phyloP scores from a whole-genome alignment of 2,888 invertebrate genomes.

The Atethmia centrago region DNA sequence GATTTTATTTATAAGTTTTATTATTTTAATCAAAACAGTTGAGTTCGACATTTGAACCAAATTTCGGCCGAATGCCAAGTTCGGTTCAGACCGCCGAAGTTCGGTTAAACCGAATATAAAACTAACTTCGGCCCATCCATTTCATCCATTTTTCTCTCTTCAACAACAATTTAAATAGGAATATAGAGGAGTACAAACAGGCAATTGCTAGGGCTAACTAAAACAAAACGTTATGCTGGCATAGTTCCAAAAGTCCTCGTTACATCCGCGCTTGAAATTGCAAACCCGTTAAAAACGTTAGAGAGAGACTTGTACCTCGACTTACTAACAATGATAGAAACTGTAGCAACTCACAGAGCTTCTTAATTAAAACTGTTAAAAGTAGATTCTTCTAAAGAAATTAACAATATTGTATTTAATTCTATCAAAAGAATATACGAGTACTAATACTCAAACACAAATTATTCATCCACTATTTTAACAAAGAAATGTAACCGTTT shows the following conservation, averaged over 20 bases:
- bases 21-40: too few relatives aligned
- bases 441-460: background rate
- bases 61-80: too few relatives aligned
- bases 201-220: constrained; percentile 16
- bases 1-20: too few relatives aligned
- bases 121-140: too few relatives aligned
- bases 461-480: background rate
- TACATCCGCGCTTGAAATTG: constrained; percentile 31
- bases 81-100: too few relatives aligned
- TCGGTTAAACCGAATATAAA: too few relatives aligned
- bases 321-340: constrained; percentile 9
- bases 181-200: constrained; percentile 6
- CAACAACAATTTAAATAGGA: background rate
- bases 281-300: constrained; percentile 22
- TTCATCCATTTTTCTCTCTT: background rate
- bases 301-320: background rate
- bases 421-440: background rate
- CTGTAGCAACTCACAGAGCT: background rate
- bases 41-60: too few relatives aligned
- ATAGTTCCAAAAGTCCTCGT: constrained; percentile 32
- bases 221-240: constrained; percentile 40
- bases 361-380: constrained; percentile 14
- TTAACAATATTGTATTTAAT: background rate
- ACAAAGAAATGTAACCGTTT: constrained; percentile 4
- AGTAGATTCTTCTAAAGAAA: background rate